Base-by-base conservation (phyloP, 1,140 invertebrate species). In the Cydia pomonella region DNA sequence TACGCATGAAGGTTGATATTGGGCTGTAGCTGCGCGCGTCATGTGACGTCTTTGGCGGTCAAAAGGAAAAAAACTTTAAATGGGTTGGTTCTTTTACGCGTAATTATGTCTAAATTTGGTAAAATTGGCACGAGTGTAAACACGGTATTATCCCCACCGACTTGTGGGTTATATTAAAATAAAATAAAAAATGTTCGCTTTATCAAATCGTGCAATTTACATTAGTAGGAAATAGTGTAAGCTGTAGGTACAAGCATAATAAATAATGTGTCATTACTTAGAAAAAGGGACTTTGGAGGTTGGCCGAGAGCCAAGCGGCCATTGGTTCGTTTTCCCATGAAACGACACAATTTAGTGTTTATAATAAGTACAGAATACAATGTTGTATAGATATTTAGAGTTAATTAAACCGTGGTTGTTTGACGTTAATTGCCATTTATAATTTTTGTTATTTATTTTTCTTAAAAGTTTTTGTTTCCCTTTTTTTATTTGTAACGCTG, bases 371-470 rank as follows among this genome's bases (percentile, higher is more conserved):
- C 64, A 69, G 63, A 53, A 33, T 69, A 81, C 74, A 80, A 83
- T 85, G 75, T 84, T 91, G 88, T 90, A 90, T 86, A 91, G 84
- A 82, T 82, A 77, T 80, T 82, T 84, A 85, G 80, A 84, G 81
- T 86, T 87, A 83, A 84, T 83, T 82, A 79, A 77, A 82, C 25
- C 18, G 77, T 83, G 76, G 79, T 79, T 82, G 77, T 83, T 80
- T 80, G 79, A 84, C 84, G 87, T 90, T 90, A 79, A 86, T 88
- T 87, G 89, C 86, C 87, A 90, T 91, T 89, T 86, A 82, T 73
- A 86, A 82, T 81, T 90, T 88, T 91, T 92, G 90, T 92, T 92
- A 91, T 92, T 91, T 91, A 91, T 91, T 91, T 90, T 90, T 91
- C 83, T 89, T 88, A 82, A 85, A 84, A 83, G 77, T 87, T 88